phyloP scores from a whole-genome alignment of 1,140 invertebrate species.

The Littorina saxatilis region DNA sequence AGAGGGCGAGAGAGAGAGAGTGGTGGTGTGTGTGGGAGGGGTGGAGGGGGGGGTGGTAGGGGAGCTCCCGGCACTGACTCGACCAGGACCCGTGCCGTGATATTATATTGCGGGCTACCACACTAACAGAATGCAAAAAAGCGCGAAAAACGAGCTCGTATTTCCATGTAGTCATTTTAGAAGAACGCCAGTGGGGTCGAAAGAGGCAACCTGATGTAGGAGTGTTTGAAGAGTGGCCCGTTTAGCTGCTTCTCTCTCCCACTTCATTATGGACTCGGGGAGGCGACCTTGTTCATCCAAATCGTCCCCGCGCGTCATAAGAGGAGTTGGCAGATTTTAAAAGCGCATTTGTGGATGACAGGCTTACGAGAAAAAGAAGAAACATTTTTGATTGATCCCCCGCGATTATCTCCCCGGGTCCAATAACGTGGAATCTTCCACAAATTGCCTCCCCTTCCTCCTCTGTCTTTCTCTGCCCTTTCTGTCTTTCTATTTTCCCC shows the following conservation, averaged over 20 bases:
- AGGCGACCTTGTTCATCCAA: slow-evolving; percentile 19
- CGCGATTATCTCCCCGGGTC: background rate
- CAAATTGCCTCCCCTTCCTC: slow-evolving; percentile 42
- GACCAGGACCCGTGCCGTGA: too few relatives aligned
- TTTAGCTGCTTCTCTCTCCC: slow-evolving; percentile 7
- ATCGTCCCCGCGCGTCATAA: background rate
- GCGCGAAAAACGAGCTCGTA: slow-evolving; percentile 11
- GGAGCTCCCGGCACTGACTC: too few relatives aligned
- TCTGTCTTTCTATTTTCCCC: slow-evolving; percentile 23
- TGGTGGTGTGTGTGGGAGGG: too few relatives aligned
- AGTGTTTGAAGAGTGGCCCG: slow-evolving; percentile 15
- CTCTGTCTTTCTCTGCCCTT: slow-evolving; percentile 50
- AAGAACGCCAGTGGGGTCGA: slow-evolving; percentile 19
- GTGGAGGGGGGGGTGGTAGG: too few relatives aligned
- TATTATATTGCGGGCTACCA: background rate
- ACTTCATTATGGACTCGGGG: slow-evolving; percentile 34
- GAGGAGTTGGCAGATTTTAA: slow-evolving; percentile 29
- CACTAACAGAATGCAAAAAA: background rate
- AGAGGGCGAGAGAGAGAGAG: too few relatives aligned
- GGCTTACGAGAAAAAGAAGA: slow-evolving; percentile 35
- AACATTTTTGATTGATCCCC: slow-evolving; percentile 18
- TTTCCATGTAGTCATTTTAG: slow-evolving; percentile 37
- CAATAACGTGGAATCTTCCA: slow-evolving; percentile 20
- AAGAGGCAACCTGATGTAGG: slow-evolving; percentile 9
- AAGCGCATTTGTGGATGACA: slow-evolving; percentile 39